Base-by-base conservation (phyloP, 2,888 invertebrate species). In the Hanleya hanleyi region DNA sequence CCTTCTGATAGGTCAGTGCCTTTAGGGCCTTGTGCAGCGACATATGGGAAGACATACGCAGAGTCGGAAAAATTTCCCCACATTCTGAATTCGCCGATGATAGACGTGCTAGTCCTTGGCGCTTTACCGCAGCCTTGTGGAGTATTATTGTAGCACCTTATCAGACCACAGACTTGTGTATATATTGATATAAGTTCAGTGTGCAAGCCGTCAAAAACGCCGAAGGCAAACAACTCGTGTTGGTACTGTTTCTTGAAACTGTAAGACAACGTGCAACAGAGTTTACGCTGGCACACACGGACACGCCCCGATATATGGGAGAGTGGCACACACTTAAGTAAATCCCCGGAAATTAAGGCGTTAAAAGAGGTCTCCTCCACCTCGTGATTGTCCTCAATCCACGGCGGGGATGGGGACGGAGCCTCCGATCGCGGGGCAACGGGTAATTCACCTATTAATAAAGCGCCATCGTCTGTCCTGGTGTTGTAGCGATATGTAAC, bases 191-290 rank as follows among this genome's bases (percentile, higher is more conserved):
- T 64, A 18, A 37, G 36, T 35, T 64, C 35, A 9, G 15, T 32
- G 33, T 49, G 35, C 12, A 33, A 35, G 18, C 68, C 68, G 18
- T 41, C 50, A 9, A 33, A 47, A 32, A 68, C 50, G 22, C 68
- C 68, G 18, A 68, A 68, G 1, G 35, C 68, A 35, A 38, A 51
- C 29, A 68, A 50, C 36, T 68, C 68, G 12, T 35, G 26, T 35
- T 49, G n/a, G 35, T 36, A 15, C 26, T 68, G 26, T n/a, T n/a
- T 35, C 18, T 35, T 26, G 51, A 50, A 33, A 33, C 41, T 35
- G 35, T 68, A 68, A 6, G 50, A 51, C 9, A 68, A 35, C 1
- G 49, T 50, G 26, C 68, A 68, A 49, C 68, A 68, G 1, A 68
- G 50, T 4, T 33, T 50, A 5, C 33, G 18, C 2, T 68, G 49